Evolutionary conservation across 2,888 invertebrate species (phyloP).

Genomic region (Dasysyrphus albostriatus): DNA sequence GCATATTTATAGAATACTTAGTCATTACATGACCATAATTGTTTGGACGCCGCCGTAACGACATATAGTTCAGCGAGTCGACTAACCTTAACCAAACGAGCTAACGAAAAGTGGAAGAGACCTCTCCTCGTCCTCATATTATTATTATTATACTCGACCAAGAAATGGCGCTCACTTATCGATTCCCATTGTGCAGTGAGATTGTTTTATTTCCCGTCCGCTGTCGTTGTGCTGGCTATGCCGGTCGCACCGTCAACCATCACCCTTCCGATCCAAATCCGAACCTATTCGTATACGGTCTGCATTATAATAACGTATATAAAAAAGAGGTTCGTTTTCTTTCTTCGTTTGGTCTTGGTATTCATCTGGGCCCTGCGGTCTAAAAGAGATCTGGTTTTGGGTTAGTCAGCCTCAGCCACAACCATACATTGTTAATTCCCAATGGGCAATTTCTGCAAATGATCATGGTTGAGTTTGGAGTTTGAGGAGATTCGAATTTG

Average conservation of each 20-base stretch:
- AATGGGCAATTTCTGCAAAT: constrained; percentile 72
- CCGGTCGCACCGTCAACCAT: constrained; percentile 13
- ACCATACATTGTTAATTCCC: constrained; percentile 64
- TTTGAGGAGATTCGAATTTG: not conserved
- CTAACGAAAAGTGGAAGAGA: constrained; percentile 66
- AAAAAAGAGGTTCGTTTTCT: constrained; percentile 28
- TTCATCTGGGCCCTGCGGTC: constrained; percentile 60
- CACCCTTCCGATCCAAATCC: constrained; percentile 11
- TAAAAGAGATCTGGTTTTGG: constrained; percentile 70
- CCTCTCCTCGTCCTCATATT: constrained; percentile 28
- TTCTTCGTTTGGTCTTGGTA: constrained; percentile 31
- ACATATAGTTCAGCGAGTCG: constrained; percentile 73
- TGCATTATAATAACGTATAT: not conserved
- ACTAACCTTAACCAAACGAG: constrained; percentile 71
- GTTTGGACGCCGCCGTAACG: constrained; percentile 71
- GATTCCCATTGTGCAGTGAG: constrained; percentile 67
- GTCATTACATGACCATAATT: constrained; percentile 74
- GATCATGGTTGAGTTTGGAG: constrained; percentile 48
- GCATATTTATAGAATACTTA: constrained; percentile 65
- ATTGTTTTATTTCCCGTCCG: constrained; percentile 55
- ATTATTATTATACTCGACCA: constrained; percentile 56
- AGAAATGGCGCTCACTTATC: constrained; percentile 74
- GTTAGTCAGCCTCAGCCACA: constrained; percentile 53
- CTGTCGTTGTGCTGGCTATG: not conserved
- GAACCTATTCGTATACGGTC: constrained; percentile 17